These are phyloP conservation scores for Pangasius djambal DNA, from an alignment of 2,797 vertebrate genomes.

Conservation along the genomic window DNA sequence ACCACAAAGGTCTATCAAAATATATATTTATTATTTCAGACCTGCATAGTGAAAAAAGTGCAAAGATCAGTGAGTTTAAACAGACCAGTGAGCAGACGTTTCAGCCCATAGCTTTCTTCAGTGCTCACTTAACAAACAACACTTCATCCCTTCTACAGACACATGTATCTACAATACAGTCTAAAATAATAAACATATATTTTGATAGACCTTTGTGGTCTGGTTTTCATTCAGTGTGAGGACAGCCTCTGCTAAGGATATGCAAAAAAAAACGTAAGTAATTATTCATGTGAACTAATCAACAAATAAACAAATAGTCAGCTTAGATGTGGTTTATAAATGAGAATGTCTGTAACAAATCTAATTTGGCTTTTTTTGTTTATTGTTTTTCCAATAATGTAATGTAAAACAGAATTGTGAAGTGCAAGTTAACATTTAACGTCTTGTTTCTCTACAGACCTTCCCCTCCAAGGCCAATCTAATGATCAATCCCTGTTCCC, in stretches of 20 bases:
- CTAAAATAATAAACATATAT: too few species aligned
- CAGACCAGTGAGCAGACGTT: too few species aligned
- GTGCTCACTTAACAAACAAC: too few species aligned
- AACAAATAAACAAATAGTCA: not conserved
- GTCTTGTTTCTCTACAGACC: not conserved
- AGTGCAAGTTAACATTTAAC: not conserved
- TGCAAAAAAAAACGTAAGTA: not conserved
- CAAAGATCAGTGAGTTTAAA: too few species aligned
- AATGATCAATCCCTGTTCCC: not conserved
- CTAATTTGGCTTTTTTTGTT: not conserved
- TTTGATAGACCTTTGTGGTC: too few species aligned
- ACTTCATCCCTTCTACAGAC: too few species aligned
- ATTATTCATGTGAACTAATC: not conserved
- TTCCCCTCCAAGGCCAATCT: not conserved
- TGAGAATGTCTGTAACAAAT: not conserved
- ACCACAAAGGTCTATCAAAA: too few species aligned
- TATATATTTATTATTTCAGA: too few species aligned
- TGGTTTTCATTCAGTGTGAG: too few species aligned
- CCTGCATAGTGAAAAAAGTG: too few species aligned
- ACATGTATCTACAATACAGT: too few species aligned
- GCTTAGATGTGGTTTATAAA: not conserved
- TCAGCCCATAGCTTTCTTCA: too few species aligned
- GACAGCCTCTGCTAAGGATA: not conserved
- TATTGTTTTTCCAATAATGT: not conserved
- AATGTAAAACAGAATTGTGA: not conserved